These are phyloP conservation scores for Zaprionus africanus DNA, from an alignment of 1,140 invertebrate genomes.

Conservation along the genomic window DNA sequence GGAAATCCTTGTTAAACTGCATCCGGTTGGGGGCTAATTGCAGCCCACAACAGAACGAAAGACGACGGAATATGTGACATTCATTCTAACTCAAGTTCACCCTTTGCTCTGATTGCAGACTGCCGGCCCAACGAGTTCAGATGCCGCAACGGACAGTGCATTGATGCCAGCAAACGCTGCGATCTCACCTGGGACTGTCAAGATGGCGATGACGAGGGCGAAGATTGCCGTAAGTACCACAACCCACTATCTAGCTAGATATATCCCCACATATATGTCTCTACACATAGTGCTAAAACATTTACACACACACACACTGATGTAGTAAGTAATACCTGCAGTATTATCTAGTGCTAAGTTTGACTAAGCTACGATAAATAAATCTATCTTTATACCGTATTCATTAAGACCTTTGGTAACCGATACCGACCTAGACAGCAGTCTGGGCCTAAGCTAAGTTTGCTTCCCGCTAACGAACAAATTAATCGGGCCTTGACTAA, in stretches of 20 bases:
- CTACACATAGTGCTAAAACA: slow-evolving; percentile 26
- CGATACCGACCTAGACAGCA: slow-evolving; percentile 13
- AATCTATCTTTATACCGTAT: not conserved
- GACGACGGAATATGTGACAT: not conserved
- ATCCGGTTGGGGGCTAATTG: slow-evolving; percentile 77
- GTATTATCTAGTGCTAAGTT: slow-evolving; percentile 37
- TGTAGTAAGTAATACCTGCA: not conserved
- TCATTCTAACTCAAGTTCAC: not conserved
- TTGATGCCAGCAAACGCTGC: slow-evolving; percentile 87
- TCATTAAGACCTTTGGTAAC: slow-evolving; percentile 2
- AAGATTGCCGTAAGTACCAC: slow-evolving; percentile 86
- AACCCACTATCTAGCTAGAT: not conserved
- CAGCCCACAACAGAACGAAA: slow-evolving; percentile 19
- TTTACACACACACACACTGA: slow-evolving; percentile 10
- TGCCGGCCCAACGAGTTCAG: slow-evolving; percentile 87
- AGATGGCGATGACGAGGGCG: slow-evolving; percentile 87
- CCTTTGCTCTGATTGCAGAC: slow-evolving; percentile 85
- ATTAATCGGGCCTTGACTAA: slow-evolving; percentile 1
- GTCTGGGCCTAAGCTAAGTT: slow-evolving; percentile 20
- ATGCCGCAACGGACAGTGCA: slow-evolving; percentile 88
- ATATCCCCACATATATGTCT: slow-evolving; percentile 1
- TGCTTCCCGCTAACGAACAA: slow-evolving; percentile 20
- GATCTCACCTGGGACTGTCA: slow-evolving; percentile 87
- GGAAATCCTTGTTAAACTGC: slow-evolving; percentile 79
- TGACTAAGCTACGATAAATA: slow-evolving; percentile 42